These are phyloP conservation scores for Plebejus argus DNA, from an alignment of 2,888 invertebrate genomes.

Conservation along the genomic window DNA sequence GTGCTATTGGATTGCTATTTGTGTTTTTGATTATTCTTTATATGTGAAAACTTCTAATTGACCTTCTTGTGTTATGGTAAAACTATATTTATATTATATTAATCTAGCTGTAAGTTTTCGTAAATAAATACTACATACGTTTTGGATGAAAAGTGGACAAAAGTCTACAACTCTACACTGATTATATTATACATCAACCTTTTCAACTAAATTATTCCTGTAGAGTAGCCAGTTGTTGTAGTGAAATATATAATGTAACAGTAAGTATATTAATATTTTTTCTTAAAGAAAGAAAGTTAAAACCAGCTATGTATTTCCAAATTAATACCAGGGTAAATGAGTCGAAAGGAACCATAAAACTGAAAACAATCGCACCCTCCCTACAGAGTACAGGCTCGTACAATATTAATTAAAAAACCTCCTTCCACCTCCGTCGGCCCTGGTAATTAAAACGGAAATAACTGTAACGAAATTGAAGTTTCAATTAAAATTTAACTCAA, in stretches of 20 bases:
- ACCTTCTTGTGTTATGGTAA: too few relatives aligned
- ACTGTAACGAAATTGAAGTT: conserved; percentile 58
- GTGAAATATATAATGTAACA: too few relatives aligned
- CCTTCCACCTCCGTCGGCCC: conserved; percentile 47
- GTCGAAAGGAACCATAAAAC: conserved; percentile 50
- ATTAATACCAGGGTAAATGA: conserved; percentile 47
- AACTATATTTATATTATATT: not conserved
- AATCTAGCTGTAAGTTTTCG: not conserved
- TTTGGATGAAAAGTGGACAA: not conserved
- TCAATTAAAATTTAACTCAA: conserved; percentile 36
- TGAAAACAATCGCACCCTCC: conserved; percentile 51
- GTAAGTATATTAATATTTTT: not conserved
- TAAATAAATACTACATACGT: not conserved
- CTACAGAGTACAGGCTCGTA: conserved; percentile 45
- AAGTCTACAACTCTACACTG: too few relatives aligned
- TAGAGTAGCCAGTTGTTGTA: too few relatives aligned
- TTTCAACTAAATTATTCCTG: too few relatives aligned
- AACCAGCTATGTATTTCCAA: conserved; percentile 23
- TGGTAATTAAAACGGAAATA: conserved; percentile 63
- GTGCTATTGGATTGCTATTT: too few relatives aligned
- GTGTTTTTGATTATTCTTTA: not conserved
- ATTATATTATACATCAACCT: too few relatives aligned
- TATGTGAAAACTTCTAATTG: too few relatives aligned
- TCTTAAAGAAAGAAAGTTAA: not conserved
- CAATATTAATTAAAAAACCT: conserved; percentile 67